A percentile compares a stretch with the other conserved stretches of the same genome.
These are phyloP conservation scores for Globodera rostochiensis DNA, from an alignment of 1,140 invertebrate species.

Conservation along the genomic window DNA sequence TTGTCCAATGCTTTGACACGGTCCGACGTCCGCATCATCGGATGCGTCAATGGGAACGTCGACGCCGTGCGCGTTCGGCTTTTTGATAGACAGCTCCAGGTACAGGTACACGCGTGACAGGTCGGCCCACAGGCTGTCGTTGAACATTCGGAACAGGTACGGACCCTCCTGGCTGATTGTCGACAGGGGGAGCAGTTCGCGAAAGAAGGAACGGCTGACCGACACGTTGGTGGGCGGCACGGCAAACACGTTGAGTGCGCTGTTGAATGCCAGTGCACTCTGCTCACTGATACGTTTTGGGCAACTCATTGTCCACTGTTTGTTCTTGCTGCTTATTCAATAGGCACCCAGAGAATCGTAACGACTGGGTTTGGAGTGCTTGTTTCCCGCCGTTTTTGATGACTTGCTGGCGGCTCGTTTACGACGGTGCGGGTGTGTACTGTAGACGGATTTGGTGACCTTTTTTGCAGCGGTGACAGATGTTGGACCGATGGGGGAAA, in stretches of 20 bases:
- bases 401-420: too few relatives aligned
- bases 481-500: neutral
- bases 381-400: too few relatives aligned
- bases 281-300: neutral
- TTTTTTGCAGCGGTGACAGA: too few relatives aligned
- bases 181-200: constrained; percentile 37
- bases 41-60: neutral
- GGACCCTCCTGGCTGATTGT: constrained; percentile 29
- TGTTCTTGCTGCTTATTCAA: neutral
- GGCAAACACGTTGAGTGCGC: constrained; percentile 38
- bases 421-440: too few relatives aligned
- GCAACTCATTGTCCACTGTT: neutral
- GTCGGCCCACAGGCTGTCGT: constrained; percentile 38
- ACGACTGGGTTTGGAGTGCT: neutral
- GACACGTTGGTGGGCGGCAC: constrained; percentile 43
- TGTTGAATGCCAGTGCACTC: constrained; percentile 19
- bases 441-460: too few relatives aligned
- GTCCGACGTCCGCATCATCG: constrained; percentile 3
- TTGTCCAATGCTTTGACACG: constrained; percentile 34
- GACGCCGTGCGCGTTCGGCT: neutral
- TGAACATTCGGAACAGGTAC: neutral
- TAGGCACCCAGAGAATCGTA: neutral
- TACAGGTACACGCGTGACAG: constrained; percentile 34
- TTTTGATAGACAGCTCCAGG: constrained; percentile 32
- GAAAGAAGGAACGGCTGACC: constrained; percentile 12